Base-by-base conservation (phyloP, 2,113 vertebrate genomes). In the Rhea americana region DNA sequence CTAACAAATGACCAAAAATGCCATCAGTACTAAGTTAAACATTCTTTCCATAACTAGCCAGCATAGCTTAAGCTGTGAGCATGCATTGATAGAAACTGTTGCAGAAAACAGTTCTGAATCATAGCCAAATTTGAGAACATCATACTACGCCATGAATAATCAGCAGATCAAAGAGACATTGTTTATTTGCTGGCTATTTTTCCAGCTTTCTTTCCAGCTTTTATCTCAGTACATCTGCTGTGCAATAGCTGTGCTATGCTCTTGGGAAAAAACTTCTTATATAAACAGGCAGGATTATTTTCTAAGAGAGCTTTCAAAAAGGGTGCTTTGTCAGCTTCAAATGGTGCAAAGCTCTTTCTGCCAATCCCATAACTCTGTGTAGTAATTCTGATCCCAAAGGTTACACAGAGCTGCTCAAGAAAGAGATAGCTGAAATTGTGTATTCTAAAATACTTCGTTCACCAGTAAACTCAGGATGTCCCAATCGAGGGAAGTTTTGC, bases 151-250 rank as follows among this genome's bases (percentile, higher is more conserved):
- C 89, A 94, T 4, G 9, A 88, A 89, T 90, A 94, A 89, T 93
- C 93, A 92, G 93, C 74, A 94, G 93, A 95, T 95, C 94, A 96
- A 96, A 96, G 96, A 90, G 62, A 84, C 73, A 85, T 94, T 91
- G 85, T 93, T 95, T 94, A 90, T 94, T 95, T 82, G 74, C 91
- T 93, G 92, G 93, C 90, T 94, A 84, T 91, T 96, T 95, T 96
- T 95, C 92, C 88, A 93, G 90, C 47, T 37, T 37, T 37, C n/a
- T 71, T 71, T 71, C n/a, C 70, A 39, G 50, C 88, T 93, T 96
- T 96, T 90, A 95, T 95, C 90, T 95, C 83, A 94, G 90, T 89
- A 94, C 90, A 94, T 96, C 90, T 96, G 96, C 94, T 93, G 82
- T 87, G 91, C 87, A 94, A 95, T 87, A 85, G 95, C 95, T 79